Conservation (phyloP, 2,113 vertebrate species). For the Melanostigma gelatinosum region DNA sequence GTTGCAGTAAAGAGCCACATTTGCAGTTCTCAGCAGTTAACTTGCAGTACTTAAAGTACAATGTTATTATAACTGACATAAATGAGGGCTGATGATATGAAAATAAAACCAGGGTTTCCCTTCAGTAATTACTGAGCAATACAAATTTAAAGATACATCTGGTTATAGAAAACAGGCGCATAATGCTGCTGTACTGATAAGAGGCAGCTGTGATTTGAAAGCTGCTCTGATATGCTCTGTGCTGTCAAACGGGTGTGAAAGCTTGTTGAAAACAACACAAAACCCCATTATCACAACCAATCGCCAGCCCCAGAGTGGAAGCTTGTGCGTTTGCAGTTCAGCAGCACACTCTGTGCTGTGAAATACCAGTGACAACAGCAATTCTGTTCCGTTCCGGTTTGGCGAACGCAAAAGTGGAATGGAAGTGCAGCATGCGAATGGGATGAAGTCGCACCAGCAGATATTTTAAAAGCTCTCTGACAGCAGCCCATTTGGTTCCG, state of each 20-base stretch:
- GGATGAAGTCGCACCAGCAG: conserved; percentile 41
- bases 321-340: neutral
- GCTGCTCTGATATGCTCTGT: neutral
- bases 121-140: conserved; percentile 5
- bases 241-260: conserved; percentile 37
- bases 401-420: conserved; percentile 51
- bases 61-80: neutral
- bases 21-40: neutral
- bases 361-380: conserved; percentile 56
- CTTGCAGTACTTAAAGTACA: neutral
- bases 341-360: conserved; percentile 9
- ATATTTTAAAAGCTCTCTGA: conserved; percentile 49
- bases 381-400: conserved; percentile 52
- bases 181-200: conserved; percentile 1
- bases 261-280: conserved; percentile 38
- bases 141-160: conserved; percentile 3
- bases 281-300: conserved; percentile 40
- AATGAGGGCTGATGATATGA: neutral
- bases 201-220: conserved; percentile 28
- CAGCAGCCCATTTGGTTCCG: conserved; percentile 19
- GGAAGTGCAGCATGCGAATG: conserved; percentile 36
- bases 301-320: conserved; percentile 16
- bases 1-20: neutral
- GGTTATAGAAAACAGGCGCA: conserved; percentile 4
- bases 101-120: conserved; percentile 3